A percentile compares a stretch with the other conserved stretches of the same genome.
Conservation (phyloP, 2,888 invertebrate genomes). For the Troides aeacus region DNA sequence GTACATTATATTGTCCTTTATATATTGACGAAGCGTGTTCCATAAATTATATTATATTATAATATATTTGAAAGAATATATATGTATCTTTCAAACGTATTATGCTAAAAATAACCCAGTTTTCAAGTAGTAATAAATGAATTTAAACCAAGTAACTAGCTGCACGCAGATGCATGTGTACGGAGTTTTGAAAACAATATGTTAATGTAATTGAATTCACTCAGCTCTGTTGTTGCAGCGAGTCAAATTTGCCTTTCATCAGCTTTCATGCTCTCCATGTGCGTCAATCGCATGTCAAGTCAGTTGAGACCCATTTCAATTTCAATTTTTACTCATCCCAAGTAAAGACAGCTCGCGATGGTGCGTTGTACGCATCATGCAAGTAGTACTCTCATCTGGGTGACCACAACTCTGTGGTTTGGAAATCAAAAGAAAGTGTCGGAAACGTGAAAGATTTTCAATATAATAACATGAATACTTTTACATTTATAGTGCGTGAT, state of each 20-base stretch:
- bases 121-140: too few species aligned
- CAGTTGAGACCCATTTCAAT: conserved; percentile 7
- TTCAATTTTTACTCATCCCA: conserved; percentile 9
- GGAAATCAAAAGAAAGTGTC: conserved; percentile 5
- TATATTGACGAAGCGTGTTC: too few species aligned
- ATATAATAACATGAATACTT: not conserved
- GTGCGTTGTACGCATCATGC: not conserved
- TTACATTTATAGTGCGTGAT: too few species aligned
- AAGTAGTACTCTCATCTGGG: not conserved
- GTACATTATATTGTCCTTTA: too few species aligned
- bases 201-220: conserved; percentile 17
- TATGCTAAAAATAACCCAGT: too few species aligned
- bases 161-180: not conserved
- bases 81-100: too few species aligned
- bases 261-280: conserved; percentile 2
- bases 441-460: not conserved
- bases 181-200: conserved; percentile 17
- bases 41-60: too few species aligned
- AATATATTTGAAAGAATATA: too few species aligned
- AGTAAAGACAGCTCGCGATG: not conserved
- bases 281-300: conserved; percentile 7
- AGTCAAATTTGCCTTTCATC: conserved; percentile 23
- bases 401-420: conserved; percentile 4
- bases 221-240: conserved; percentile 10
- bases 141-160: not conserved